Conservation (phyloP, 2,113 vertebrate species). For the Pionites leucogaster region DNA sequence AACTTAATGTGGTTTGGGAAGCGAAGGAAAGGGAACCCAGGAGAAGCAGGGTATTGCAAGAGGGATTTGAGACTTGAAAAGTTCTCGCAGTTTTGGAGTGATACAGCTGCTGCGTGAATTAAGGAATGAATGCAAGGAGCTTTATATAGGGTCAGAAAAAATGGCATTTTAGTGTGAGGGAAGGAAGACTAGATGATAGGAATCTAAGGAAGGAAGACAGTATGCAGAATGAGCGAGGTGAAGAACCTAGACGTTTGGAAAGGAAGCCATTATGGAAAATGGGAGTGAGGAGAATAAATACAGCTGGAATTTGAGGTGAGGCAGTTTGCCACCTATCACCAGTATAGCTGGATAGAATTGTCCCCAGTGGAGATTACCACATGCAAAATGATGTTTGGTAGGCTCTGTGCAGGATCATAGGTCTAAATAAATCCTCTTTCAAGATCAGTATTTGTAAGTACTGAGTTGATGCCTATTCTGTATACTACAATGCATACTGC, state of each 20-base stretch:
- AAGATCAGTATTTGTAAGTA: not conserved
- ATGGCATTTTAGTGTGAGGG: not conserved
- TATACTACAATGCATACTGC: not conserved
- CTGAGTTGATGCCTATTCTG: not conserved
- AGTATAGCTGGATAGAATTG: not conserved
- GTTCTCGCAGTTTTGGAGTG: not conserved
- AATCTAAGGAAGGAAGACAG: not conserved
- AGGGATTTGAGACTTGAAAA: not conserved
- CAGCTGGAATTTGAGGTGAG: not conserved
- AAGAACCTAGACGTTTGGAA: not conserved
- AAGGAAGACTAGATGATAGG: not conserved
- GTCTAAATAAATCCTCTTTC: not conserved
- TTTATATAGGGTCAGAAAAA: not conserved
- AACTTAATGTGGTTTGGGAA: not conserved
- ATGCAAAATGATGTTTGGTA: not conserved
- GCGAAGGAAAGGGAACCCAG: not conserved
- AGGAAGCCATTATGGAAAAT: not conserved
- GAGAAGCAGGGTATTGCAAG: not conserved
- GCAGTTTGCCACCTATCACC: not conserved
- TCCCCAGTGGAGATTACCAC: not conserved
- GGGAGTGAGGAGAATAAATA: not conserved
- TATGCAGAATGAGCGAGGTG: not conserved
- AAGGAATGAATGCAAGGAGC: not conserved
- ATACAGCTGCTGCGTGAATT: not conserved
- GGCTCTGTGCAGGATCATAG: not conserved